Evolutionary conservation across 2,888 invertebrate species (phyloP).

Genomic region (Lasioglossum lativentre): DNA sequence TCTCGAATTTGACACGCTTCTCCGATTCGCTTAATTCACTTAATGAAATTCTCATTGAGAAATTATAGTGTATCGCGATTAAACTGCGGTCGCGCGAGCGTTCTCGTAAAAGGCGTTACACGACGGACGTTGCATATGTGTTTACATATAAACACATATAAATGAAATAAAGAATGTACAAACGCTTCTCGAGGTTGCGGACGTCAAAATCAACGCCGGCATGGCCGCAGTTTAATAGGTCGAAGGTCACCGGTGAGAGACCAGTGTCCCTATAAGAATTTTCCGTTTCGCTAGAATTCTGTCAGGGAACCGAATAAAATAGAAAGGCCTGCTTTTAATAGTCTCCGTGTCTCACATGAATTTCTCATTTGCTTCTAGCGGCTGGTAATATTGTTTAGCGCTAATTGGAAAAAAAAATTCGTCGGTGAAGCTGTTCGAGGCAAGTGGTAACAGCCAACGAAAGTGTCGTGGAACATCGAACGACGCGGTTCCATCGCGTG

Average conservation of each 20-base stretch:
- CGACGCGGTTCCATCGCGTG: neutral
- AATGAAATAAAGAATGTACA: neutral
- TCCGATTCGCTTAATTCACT: no score
- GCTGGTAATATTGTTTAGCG: neutral
- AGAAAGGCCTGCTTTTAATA: neutral
- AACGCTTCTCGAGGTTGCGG: neutral
- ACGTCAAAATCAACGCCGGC: neutral
- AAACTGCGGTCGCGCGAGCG: neutral
- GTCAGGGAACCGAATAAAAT: neutral
- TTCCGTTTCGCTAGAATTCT: neutral
- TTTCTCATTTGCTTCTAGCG: neutral
- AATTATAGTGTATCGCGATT: neutral
- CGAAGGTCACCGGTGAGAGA: neutral
- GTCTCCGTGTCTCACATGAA: neutral
- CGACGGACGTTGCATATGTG: neutral
- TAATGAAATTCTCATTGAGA: neutral
- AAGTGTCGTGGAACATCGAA: constrained; percentile 12
- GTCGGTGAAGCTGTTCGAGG: no score
- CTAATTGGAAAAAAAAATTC: no score
- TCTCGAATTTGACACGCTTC: neutral
- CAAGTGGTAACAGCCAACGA: neutral
- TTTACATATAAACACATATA: neutral
- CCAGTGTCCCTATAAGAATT: neutral
- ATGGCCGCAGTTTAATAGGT: neutral
- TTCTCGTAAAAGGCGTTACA: neutral